Conservation (phyloP, 2,113 vertebrate genomes). For the Egretta garzetta region DNA sequence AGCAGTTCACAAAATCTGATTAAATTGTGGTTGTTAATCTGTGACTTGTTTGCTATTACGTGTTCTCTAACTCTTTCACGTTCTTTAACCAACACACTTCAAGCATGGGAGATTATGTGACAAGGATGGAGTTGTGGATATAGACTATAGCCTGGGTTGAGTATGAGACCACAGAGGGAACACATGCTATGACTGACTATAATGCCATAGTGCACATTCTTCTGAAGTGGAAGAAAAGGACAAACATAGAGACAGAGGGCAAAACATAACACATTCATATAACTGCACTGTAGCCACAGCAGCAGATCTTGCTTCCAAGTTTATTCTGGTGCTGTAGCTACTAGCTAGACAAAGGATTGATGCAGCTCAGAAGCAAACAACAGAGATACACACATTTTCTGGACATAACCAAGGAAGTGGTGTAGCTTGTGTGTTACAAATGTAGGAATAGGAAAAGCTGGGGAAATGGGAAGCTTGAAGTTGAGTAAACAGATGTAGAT, state of each 20-base stretch:
- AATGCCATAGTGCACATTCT: not conserved
- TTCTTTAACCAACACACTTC: not conserved
- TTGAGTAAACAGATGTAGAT: not conserved
- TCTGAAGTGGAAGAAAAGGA: not conserved
- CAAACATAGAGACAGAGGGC: not conserved
- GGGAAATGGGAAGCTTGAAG: not conserved
- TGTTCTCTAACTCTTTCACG: not conserved
- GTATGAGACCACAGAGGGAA: not conserved
- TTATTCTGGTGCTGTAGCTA: not conserved
- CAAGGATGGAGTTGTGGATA: not conserved
- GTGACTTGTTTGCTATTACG: not conserved
- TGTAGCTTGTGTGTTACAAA: not conserved
- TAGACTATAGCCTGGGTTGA: not conserved
- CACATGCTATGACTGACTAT: not conserved
- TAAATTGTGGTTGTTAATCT: not conserved
- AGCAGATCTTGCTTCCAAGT: not conserved
- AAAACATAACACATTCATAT: not conserved
- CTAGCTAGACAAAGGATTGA: not conserved
- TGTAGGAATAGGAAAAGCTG: not conserved
- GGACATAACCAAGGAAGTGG: not conserved
- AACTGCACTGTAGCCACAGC: not conserved
- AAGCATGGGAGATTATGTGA: not conserved
- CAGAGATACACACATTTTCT: not conserved
- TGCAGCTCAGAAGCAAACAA: not conserved
- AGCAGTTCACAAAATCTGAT: not conserved